Base-by-base conservation (phyloP, 2,888 invertebrate species). In the Acrobasis suavella region DNA sequence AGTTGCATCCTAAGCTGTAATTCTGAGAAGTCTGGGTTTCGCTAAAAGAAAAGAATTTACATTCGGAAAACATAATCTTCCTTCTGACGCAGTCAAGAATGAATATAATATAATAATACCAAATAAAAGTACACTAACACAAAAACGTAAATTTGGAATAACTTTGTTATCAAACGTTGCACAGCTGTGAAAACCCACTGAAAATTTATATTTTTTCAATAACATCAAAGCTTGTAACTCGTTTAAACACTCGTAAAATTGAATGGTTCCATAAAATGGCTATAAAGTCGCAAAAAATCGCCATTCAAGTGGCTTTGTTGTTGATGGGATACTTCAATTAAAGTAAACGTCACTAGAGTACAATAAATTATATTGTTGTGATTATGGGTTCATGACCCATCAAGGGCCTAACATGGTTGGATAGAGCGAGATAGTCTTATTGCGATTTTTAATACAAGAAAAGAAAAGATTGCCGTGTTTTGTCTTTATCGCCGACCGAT, bases 171-270 rank as follows among this genome's bases (percentile, higher is more conserved):
- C 2, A 59, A 38, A 50, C 12, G 12, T 22, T 49, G 58, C 16
- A 22, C 49, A 49, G 50, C 58, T 15, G 50, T 32, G 37, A 49
- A 59, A 50, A 49, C 49, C n/a, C 58, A 50, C 49, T 50, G 39
- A 14, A 39, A 60, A 51, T 60, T 51, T 60, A 60, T 60, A 51
- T 52, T 60, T 60, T 60, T 60, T 60, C 51, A 60, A 60, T 60
- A 51, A 51, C 60, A 60, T 51, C 59, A 60, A 52, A 54, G 49
- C 55, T 62, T 62, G 59, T 55, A 37, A 62, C 62, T 55, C 55
- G 55, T 62, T 62, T 62, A 50, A 62, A 62, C 49, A 55, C 14
- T 55, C 49, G 46, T 62, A 38, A 62, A 62, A 62, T 55, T 37
- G 38, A 62, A 62, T 62, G 62, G 15, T 49, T 10, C 37, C 49